Evolutionary conservation across 2,797 vertebrate species (phyloP), one percentile per base, ranked within the genome.

Genomic region (Adrianichthys oophorus): DNA sequence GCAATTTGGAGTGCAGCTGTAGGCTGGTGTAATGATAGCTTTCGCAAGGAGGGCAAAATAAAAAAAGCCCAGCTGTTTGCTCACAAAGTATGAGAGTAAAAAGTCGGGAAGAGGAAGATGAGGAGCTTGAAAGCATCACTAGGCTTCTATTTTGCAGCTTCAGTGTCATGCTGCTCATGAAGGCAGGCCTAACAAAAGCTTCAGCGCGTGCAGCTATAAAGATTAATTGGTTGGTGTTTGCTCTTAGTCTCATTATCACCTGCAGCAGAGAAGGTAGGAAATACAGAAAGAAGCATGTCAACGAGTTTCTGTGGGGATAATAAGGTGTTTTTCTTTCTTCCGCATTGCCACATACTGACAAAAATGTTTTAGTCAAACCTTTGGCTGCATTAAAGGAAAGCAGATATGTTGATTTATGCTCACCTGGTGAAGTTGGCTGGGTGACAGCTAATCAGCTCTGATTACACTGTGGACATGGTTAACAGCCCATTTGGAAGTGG

Each of bases 211-310:
- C 80, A 59, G 70, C 78, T 80, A 82, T 78, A 86, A 85, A 89
- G 85, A 90, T 91, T 85, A 90, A 90, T 89, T 86, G 82, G 68
- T 78, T 68, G 78, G 82, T 70, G 74, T 87, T 87, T 76, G 78
- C 73, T 62, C 63, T 55, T 73, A 74, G 62, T 62, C 78, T 76
- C 82, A 82, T 87, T 84, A 80, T 89, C 78, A 88, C 85, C 86
- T 83, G 78, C 72, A 72, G 72, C 24, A 52, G 65, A 47, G 65
- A 62, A 76, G 59, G 79, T 65, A 48, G 64, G 55, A 56, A 73
- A 78, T 73, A 75, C 59, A 74, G 74, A 68, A 48, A 18, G 59
- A 63, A 62, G 54, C n/a, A 21, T 58, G 63, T 70, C 76, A 66
- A 56, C 60, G 49, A 48, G 48, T 73, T 67, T 79, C 57, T 7